Conservation (phyloP, 2,797 vertebrate species). For the Sebastolobus alascanus region DNA sequence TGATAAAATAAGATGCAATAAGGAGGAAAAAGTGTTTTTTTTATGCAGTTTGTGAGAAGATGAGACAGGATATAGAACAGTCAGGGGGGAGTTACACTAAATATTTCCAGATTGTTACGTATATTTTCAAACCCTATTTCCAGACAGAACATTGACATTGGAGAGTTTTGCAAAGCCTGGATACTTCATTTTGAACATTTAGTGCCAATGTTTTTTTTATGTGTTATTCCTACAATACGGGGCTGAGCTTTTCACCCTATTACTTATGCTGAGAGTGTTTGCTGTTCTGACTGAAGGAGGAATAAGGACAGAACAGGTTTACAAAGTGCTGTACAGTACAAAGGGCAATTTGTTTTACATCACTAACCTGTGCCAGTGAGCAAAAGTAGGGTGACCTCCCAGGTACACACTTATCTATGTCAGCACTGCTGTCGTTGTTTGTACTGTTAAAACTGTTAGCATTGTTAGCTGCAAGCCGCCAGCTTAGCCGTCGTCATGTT, state of each 20-base stretch:
- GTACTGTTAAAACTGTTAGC: too few relatives aligned
- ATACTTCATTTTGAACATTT: slow-evolving; percentile 8
- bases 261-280: not conserved
- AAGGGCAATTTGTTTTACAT: not conserved
- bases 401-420: too few relatives aligned
- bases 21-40: not conserved
- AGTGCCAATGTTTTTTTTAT: not conserved
- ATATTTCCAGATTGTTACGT: not conserved
- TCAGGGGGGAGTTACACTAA: not conserved
- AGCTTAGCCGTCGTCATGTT: too few relatives aligned
- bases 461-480: too few relatives aligned
- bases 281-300: not conserved
- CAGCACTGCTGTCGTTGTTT: too few relatives aligned
- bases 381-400: not conserved
- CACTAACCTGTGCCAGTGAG: not conserved
- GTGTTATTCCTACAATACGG: not conserved
- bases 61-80: not conserved
- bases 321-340: not conserved
- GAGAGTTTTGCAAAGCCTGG: not conserved
- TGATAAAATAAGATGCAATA: not conserved
- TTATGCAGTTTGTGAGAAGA: slow-evolving; percentile 1
- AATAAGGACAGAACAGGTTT: not conserved
- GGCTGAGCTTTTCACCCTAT: not conserved
- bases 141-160: not conserved
- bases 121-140: slow-evolving; percentile 8